phyloP scores from a whole-genome alignment of 2,113 vertebrate genomes.

The Ondatra zibethicus region DNA sequence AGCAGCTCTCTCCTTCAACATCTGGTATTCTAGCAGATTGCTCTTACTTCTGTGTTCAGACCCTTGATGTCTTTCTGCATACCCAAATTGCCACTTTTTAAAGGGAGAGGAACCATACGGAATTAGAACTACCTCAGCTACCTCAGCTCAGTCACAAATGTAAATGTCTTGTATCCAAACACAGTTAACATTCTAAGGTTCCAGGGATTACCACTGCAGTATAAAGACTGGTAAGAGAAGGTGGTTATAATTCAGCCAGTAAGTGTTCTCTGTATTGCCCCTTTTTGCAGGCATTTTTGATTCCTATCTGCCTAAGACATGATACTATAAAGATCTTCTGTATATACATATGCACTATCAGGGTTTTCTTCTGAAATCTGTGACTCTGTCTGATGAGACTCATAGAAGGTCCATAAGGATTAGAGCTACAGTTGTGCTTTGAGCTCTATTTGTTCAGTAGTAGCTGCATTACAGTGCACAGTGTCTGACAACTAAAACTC shows the following conservation, averaged over 20 bases:
- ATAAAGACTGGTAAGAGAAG: background rate
- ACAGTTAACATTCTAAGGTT: background rate
- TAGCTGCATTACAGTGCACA: background rate
- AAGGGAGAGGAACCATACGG: background rate
- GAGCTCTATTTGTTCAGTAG: background rate
- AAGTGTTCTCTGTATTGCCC: background rate
- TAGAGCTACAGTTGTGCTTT: background rate
- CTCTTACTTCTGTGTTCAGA: background rate
- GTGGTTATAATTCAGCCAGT: background rate
- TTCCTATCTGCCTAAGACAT: background rate
- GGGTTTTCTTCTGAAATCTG: background rate
- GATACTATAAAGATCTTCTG: background rate
- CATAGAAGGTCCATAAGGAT: background rate
- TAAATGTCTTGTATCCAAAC: background rate
- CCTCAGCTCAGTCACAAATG: background rate
- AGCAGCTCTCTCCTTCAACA: no score
- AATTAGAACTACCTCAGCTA: no score
- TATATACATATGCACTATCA: background rate
- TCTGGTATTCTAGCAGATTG: no score
- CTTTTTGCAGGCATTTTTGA: background rate
- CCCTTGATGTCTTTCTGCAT: rapidly evolving
- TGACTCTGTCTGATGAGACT: background rate
- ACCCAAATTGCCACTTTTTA: background rate
- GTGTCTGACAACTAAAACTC: background rate
- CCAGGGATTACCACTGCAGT: background rate